Evolutionary conservation across 2,797 vertebrate species (phyloP), one percentile per base, ranked within the genome.

Genomic region (Hemibagrus guttatus): DNA sequence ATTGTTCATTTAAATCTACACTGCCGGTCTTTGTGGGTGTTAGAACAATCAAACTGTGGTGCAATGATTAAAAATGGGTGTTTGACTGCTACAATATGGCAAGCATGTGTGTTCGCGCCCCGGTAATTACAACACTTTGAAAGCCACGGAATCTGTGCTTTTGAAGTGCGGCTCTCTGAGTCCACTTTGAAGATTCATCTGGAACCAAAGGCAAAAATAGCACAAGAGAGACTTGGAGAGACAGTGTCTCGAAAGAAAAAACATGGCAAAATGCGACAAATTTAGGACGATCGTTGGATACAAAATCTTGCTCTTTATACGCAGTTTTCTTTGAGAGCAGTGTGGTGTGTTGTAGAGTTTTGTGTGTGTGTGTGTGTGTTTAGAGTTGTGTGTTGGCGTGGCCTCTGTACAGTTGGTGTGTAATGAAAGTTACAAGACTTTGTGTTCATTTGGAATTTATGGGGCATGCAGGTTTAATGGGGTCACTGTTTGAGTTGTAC

Each of bases 71-170:
- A 93, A 94, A 92, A 91, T 91, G 92, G 90, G 89, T 91, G 92
- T 90, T 91, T 66, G 84, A 80, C 59, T 89, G 93, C 91, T 91
- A 91, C 92, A 91, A 91, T 91, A 90, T 93, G 94, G 64, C 52
- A 71, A 92, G 90, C 94, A 94, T 90, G 89, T 95, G 94, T 89
- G 87, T 92, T 86, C 89, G 92, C 89, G 90, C 87, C 87, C 89
- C 87, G 89, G 91, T 93, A 94, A 94, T 95, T 94, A 93, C 94
- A 91, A 92, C 93, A 93, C 91, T 93, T 93, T 94, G 91, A 93
- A 92, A 93, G 93, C 93, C 86, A 88, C 89, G 88, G 91, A 92
- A 91, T 91, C 92, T 19, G 74, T 87, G 61, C 91, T 90, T 95
- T 94, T 95, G 95, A 95, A 93, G 93, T 94, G 74, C 59, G 85